phyloP scores from a whole-genome alignment of 2,113 vertebrate genomes.

The Xerus inauris region DNA sequence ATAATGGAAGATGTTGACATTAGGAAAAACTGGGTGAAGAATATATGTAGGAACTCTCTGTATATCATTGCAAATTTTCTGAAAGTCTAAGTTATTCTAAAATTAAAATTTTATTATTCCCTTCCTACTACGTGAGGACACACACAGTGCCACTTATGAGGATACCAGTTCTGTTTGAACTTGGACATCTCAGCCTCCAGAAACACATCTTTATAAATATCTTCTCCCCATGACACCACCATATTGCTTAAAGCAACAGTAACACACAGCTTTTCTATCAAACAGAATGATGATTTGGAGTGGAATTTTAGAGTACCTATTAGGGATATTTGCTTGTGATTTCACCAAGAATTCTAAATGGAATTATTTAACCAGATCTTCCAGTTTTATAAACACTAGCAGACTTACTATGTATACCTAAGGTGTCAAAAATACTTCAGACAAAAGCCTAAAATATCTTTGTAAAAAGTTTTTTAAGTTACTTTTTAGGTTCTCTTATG shows the following conservation, averaged over 20 bases:
- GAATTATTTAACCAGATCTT: background rate
- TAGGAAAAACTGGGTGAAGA: background rate
- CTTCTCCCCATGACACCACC: background rate
- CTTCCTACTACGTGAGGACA: background rate
- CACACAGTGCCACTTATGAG: background rate
- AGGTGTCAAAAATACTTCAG: background rate
- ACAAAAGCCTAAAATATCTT: background rate
- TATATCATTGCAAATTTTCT: background rate
- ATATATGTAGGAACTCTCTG: background rate
- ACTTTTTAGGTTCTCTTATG: background rate
- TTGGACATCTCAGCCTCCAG: background rate
- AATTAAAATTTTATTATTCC: background rate
- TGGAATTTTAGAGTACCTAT: background rate
- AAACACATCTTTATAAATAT: background rate
- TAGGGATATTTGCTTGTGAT: conserved; percentile 29
- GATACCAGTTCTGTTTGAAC: background rate
- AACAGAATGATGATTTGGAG: background rate
- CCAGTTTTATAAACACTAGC: background rate
- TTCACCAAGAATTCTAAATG: background rate
- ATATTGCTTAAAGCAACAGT: too few species aligned
- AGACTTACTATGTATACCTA: background rate
- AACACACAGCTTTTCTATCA: background rate
- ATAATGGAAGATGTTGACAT: background rate
- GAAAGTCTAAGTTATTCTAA: background rate
- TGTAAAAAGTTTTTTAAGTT: background rate